Percentiles rank a stretch among this genome's conserved stretches.
Conservation (phyloP, 2,797 vertebrate species). For the Ara ararauna region DNA sequence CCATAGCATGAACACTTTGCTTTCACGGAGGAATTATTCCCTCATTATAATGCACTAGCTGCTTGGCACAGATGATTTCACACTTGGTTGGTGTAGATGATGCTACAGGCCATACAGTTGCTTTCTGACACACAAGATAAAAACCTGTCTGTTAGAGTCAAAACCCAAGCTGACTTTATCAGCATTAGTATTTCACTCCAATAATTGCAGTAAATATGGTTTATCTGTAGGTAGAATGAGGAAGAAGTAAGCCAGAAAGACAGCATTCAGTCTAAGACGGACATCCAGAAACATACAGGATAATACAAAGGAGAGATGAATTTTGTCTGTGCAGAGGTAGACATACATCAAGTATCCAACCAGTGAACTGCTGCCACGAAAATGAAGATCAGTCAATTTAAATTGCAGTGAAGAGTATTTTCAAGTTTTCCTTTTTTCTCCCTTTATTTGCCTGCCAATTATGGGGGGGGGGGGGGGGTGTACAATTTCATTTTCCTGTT, state of each 20-base stretch:
- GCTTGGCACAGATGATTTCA: conserved; percentile 21
- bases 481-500: conserved; percentile 5
- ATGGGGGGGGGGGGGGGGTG: accelerated
- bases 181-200: background rate
- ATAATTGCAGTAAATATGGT: background rate
- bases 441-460: background rate
- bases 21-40: conserved; percentile 39
- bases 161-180: background rate
- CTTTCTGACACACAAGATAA: conserved; percentile 11
- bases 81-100: conserved; percentile 16
- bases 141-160: background rate
- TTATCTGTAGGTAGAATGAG: background rate
- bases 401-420: background rate
- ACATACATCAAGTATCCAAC: background rate
- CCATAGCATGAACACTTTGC: background rate
- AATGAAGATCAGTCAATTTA: background rate
- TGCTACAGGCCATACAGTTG: background rate
- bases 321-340: background rate
- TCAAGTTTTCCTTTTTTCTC: background rate
- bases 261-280: background rate
- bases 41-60: background rate
- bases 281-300: background rate
- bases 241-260: background rate
- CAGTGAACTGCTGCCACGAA: background rate
- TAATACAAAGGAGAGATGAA: background rate